These are phyloP conservation scores for Abrostola triplasia DNA, from an alignment of 2,888 invertebrate species.

Conservation along the genomic window DNA sequence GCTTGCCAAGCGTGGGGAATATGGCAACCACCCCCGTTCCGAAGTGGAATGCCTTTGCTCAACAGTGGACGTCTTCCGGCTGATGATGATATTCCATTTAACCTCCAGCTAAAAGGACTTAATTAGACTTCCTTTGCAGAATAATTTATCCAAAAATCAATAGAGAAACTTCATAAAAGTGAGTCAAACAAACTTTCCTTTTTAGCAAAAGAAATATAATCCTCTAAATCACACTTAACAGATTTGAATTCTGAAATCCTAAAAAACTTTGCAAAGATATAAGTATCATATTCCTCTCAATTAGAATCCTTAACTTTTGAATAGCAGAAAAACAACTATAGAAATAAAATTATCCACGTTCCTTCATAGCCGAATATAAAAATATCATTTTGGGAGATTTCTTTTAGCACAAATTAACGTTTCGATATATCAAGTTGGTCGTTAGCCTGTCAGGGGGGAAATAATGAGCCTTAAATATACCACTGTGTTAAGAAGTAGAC, in stretches of 20 bases:
- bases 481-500: constrained; percentile 27
- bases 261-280: constrained; percentile 5
- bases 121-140: too few relatives aligned
- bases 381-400: constrained; percentile 30
- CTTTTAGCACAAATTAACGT: constrained; percentile 57
- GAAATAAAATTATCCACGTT: constrained; percentile 37
- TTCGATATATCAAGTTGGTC: constrained; percentile 59
- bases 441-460: constrained; percentile 58
- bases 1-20: too few relatives aligned
- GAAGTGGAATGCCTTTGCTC: too few relatives aligned
- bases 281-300: constrained; percentile 23
- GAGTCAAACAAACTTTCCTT: constrained; percentile 8
- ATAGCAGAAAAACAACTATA: constrained; percentile 30
- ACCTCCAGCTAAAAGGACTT: not conserved
- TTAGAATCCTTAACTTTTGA: constrained; percentile 29
- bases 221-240: constrained; percentile 5
- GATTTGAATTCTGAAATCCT: constrained; percentile 7
- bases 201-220: constrained; percentile 18
- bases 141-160: not conserved
- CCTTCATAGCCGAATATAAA: constrained; percentile 30
- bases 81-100: too few relatives aligned
- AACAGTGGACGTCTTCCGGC: too few relatives aligned
- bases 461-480: constrained; percentile 53
- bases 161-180: not conserved
- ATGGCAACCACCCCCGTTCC: too few relatives aligned